Percentiles rank a stretch among this genome's conserved stretches.
Evolutionary conservation across 2,113 vertebrate species (phyloP).

Genomic region (Lepidothrix coronata): DNA sequence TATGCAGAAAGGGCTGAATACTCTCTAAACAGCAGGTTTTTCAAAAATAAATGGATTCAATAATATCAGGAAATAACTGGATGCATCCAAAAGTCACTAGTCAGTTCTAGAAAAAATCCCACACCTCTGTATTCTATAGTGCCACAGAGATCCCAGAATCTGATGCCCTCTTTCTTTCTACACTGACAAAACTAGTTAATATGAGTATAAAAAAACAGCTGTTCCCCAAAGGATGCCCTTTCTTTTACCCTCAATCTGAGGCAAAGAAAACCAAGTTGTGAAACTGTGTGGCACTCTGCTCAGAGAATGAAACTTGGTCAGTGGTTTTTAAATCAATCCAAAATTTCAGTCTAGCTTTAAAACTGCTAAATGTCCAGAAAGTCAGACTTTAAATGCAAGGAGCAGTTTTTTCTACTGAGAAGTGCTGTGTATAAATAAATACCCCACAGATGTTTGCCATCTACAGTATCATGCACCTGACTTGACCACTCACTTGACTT

Average conservation of each 20-base stretch:
- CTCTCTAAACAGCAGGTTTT: not conserved
- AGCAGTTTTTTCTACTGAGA: not conserved
- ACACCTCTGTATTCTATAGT: not conserved
- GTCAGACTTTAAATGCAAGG: not conserved
- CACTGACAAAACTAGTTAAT: not conserved
- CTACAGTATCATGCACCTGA: not conserved
- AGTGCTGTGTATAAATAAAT: not conserved
- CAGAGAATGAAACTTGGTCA: not conserved
- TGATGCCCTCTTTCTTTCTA: not conserved
- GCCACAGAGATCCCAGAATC: not conserved
- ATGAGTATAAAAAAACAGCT: not conserved
- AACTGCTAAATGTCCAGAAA: not conserved
- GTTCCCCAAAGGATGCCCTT: constrained; percentile 8
- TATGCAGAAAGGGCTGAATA: not conserved
- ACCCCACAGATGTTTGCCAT: not conserved
- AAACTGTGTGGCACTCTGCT: constrained; percentile 4
- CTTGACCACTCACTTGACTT: not conserved
- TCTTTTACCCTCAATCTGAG: constrained; percentile 4
- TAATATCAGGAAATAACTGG: not conserved
- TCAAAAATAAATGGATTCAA: not conserved
- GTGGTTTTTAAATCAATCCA: constrained; percentile 13
- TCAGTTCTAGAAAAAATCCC: not conserved
- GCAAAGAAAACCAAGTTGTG: not conserved
- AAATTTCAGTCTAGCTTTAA: not conserved
- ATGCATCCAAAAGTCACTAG: not conserved